phyloP scores from a whole-genome alignment of 2,888 invertebrate species.

The Oscheius sp. region DNA sequence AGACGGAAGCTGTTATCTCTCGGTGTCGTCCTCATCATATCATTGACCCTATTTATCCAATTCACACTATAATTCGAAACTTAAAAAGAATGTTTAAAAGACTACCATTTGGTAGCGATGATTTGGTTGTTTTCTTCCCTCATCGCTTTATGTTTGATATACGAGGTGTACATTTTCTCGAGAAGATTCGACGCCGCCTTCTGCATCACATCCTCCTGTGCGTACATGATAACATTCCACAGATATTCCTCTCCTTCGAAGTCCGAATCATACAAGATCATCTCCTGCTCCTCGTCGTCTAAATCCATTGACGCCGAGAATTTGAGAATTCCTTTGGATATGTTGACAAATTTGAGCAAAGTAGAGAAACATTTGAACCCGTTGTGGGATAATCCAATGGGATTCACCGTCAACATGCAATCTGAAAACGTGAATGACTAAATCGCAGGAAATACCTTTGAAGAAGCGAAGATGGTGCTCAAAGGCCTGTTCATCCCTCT shows the following conservation, averaged over 20 bases:
- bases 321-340: not conserved
- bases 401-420: slow-evolving; percentile 5
- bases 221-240: slow-evolving; percentile 13
- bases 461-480: not conserved
- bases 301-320: not conserved
- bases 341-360: slow-evolving; percentile 23
- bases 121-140: slow-evolving; percentile 1
- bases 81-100: not conserved
- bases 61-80: not conserved
- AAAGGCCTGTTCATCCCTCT: not conserved
- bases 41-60: slow-evolving; percentile 15
- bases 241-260: slow-evolving; percentile 37
- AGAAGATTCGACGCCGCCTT: slow-evolving; percentile 10
- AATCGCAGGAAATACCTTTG: not conserved
- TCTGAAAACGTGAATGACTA: not conserved
- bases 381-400: not conserved
- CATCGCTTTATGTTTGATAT: not conserved
- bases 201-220: slow-evolving; percentile 9
- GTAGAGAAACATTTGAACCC: slow-evolving; percentile 34
- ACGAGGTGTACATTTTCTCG: slow-evolving; percentile 23
- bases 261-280: not conserved
- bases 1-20: not conserved
- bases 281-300: slow-evolving; percentile 9
- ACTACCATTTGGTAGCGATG: slow-evolving; percentile 31
- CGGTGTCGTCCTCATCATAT: not conserved